Evolutionary conservation across 2,113 vertebrate species (phyloP).

Genomic region (Oenanthe oenanthe): DNA sequence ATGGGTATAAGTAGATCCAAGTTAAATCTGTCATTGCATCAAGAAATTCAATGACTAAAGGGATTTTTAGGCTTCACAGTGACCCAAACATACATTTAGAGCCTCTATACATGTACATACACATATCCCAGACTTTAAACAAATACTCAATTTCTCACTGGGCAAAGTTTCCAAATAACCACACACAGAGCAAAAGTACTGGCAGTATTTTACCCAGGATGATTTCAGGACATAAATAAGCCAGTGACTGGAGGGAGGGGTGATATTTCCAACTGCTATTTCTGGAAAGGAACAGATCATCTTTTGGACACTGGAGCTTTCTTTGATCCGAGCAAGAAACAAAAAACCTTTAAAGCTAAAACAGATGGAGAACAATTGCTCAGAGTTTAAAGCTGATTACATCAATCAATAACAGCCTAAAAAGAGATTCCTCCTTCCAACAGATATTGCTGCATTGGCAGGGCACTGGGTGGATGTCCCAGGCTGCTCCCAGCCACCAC

Average conservation of each 20-base stretch:
- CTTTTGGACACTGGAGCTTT: neutral
- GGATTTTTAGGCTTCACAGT: neutral
- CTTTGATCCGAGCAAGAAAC: neutral
- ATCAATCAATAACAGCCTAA: neutral
- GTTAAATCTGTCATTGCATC: neutral
- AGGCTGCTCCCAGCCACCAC: neutral
- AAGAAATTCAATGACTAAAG: neutral
- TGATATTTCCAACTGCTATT: neutral
- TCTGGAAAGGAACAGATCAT: neutral
- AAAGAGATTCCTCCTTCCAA: neutral
- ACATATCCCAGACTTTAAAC: neutral
- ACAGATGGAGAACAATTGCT: neutral
- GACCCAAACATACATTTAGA: neutral
- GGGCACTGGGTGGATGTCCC: neutral
- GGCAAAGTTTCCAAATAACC: neutral
- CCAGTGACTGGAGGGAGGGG: neutral
- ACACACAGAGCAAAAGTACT: neutral
- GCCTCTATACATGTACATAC: rapidly evolving
- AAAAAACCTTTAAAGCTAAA: neutral
- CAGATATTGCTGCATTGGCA: neutral
- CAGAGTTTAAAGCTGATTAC: neutral
- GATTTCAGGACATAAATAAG: neutral
- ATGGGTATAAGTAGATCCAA: neutral
- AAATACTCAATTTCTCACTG: neutral
- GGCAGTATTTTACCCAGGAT: neutral